phyloP scores from a whole-genome alignment of 2,888 invertebrate genomes.

The Dolichomitus sp. region DNA sequence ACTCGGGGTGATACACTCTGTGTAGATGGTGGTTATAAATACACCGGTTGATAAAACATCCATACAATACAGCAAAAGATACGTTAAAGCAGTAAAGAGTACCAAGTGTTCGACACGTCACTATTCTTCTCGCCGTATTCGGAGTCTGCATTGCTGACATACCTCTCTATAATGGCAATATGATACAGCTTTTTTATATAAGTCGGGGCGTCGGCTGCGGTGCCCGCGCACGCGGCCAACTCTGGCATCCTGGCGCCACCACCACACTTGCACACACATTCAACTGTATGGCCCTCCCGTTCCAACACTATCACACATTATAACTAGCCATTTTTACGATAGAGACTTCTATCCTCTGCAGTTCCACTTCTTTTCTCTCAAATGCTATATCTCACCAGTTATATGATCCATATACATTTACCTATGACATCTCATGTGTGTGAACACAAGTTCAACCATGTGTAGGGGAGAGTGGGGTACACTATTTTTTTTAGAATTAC shows the following conservation, averaged over 20 bases:
- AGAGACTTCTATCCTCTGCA: constrained; percentile 58
- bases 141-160: constrained; percentile 63
- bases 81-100: background rate
- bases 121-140: constrained; percentile 61
- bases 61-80: background rate
- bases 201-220: constrained; percentile 54
- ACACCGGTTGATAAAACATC: constrained; percentile 8
- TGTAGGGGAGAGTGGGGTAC: no score
- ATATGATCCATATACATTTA: constrained; percentile 38
- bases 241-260: constrained; percentile 59
- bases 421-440: background rate
- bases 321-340: constrained; percentile 65
- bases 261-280: constrained; percentile 22
- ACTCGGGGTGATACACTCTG: background rate
- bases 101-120: constrained; percentile 54
- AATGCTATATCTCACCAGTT: constrained; percentile 34
- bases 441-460: constrained; percentile 9
- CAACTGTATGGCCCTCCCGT: constrained; percentile 3
- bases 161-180: constrained; percentile 61
- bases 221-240: constrained; percentile 29
- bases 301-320: constrained; percentile 38
- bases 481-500: no score
- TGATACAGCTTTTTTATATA: constrained; percentile 64
- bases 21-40: constrained; percentile 4
- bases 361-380: constrained; percentile 45